Base-by-base conservation (phyloP, 2,113 vertebrate species). In the Pachypanchax playfairii region DNA sequence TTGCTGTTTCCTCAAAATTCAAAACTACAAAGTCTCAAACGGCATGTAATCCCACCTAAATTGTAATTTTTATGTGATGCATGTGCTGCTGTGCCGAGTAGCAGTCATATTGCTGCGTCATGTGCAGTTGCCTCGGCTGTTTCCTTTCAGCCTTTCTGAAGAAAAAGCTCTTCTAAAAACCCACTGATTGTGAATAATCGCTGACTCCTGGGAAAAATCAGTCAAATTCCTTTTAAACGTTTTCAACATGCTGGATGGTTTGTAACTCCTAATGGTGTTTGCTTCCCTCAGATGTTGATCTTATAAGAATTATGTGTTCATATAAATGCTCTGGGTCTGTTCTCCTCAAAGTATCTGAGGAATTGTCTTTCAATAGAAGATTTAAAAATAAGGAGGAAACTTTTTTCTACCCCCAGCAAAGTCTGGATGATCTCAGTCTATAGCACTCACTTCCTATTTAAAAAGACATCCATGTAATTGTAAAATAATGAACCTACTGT, bases 151-250 rank as follows among this genome's bases (percentile, higher is more conserved):
- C 41, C 5, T 35, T 35, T 35, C 33, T 35, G n/a, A n/a, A 35
- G 33, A 12, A 35, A 12, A 9, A 35, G 33, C 55, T 80, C 73
- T 57, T 73, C 54, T 12, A 24, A 70, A 70, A 62, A 65, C 55
- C 73, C n/a, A 29, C 80, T 71, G 83, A 80, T 84, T 77, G 61
- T 71, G 79, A 79, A 85, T 87, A 87, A 81, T 79, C 61, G 79
- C 69, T 79, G 38, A 76, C 75, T 79, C 61, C 70, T 31, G 58
- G 46, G 62, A 79, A 84, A 38, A 85, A 84, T 85, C 84, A 77
- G 82, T 82, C 78, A 77, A 75, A 83, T 84, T 79, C 42, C 51
- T 74, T 76, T 75, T 74, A 64, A 74, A 80, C 81, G 85, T 82
- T 71, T 65, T 36, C 24, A 13, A 36, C 29, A 41, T 3, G 7